Evolutionary conservation across 2,113 vertebrate genomes (phyloP).

Genomic region (Planiliza haematocheilus): DNA sequence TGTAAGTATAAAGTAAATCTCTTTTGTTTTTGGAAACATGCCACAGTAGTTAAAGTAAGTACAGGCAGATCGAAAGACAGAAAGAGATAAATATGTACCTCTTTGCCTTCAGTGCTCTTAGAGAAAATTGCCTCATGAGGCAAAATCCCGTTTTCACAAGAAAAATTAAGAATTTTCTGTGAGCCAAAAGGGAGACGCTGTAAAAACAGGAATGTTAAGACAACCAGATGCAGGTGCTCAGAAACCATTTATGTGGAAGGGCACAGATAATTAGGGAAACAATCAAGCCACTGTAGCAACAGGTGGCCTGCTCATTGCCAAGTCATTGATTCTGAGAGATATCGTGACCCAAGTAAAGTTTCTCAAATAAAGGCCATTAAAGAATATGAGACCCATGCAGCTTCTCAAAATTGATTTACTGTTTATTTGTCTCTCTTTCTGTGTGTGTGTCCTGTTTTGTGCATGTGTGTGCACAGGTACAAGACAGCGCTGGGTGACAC

Average conservation of each 20-base stretch:
- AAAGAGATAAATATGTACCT: neutral
- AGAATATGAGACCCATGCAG: conserved; percentile 35
- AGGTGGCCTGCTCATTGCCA: conserved; percentile 35
- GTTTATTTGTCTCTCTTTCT: conserved; percentile 32
- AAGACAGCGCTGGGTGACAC: conserved; percentile 80
- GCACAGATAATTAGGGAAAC: conserved; percentile 47
- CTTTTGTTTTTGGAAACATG: neutral
- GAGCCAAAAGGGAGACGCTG: neutral
- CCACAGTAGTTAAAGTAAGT: neutral
- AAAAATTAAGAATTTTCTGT: no score
- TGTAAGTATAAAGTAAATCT: neutral
- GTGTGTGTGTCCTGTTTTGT: neutral
- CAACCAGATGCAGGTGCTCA: conserved; percentile 10
- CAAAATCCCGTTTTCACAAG: no score
- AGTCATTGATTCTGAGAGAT: conserved; percentile 69
- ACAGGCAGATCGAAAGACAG: neutral
- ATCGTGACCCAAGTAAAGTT: conserved; percentile 54
- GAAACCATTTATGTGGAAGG: conserved; percentile 29
- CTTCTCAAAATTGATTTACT: conserved; percentile 55
- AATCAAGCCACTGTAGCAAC: conserved; percentile 65
- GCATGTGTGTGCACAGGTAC: conserved; percentile 73
- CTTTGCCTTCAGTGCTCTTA: no score
- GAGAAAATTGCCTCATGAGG: no score
- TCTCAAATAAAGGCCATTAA: conserved; percentile 54
- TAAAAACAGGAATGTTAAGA: neutral